phyloP scores from a whole-genome alignment of 2,888 invertebrate species.

The Phortica magna region DNA sequence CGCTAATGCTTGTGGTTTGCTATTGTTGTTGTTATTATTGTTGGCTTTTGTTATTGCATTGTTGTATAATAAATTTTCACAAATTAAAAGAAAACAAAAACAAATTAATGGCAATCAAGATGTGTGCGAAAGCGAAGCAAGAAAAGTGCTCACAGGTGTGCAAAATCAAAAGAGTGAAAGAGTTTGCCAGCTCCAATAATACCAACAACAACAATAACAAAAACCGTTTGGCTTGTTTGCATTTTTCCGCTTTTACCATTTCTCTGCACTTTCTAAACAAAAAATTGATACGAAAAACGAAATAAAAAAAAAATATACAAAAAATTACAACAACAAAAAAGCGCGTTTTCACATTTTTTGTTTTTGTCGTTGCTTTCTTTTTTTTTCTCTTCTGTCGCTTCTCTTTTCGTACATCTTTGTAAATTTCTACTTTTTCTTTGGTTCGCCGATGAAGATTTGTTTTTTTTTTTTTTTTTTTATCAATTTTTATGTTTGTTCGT shows the following conservation, averaged over 20 bases:
- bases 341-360: conserved; percentile 72
- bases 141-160: not conserved
- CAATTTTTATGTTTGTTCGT: conserved; percentile 36
- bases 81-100: conserved; percentile 15
- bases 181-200: conserved; percentile 29
- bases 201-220: conserved; percentile 32
- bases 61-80: conserved; percentile 62
- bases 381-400: conserved; percentile 53
- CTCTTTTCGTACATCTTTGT: conserved; percentile 42
- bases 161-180: conserved; percentile 3
- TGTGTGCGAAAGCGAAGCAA: conserved; percentile 8
- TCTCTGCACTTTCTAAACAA: conserved; percentile 75
- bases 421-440: conserved; percentile 64
- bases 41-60: conserved; percentile 25
- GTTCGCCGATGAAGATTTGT: conserved; percentile 8
- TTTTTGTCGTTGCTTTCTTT: conserved; percentile 72
- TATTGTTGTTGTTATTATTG: conserved; percentile 40
- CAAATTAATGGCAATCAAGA: not conserved
- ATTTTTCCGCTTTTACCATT: conserved; percentile 74
- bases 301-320: conserved; percentile 41
- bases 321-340: conserved; percentile 40
- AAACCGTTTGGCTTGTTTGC: conserved; percentile 56
- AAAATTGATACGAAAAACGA: conserved; percentile 58
- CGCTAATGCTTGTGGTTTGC: conserved; percentile 10
- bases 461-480: conserved; percentile 8